Evolutionary conservation across 2,888 invertebrate species (phyloP).

Genomic region (Caradrina kadenii): DNA sequence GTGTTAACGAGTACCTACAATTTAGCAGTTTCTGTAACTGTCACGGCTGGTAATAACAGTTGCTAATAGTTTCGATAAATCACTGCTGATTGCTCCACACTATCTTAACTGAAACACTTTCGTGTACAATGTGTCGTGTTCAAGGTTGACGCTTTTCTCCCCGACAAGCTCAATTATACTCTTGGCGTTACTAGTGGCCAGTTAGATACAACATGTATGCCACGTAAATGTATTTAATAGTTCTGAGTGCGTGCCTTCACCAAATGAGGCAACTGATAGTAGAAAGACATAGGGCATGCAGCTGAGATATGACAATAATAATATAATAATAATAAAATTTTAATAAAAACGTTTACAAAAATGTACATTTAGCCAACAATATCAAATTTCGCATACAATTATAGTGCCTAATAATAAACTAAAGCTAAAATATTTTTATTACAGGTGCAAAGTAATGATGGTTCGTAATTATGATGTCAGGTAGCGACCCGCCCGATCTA

Average conservation of each 20-base stretch:
- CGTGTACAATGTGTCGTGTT: slow-evolving; percentile 42
- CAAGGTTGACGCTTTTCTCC: slow-evolving; percentile 46
- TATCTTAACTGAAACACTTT: slow-evolving; percentile 26
- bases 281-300: not conserved
- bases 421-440: no score
- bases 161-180: slow-evolving; percentile 32
- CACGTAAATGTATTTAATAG: not conserved
- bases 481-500: no score
- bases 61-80: slow-evolving; percentile 34
- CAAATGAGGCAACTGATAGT: not conserved
- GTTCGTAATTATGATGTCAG: no score
- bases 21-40: slow-evolving; percentile 47
- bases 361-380: no score
- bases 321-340: no score
- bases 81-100: slow-evolving; percentile 24
- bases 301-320: not conserved
- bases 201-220: slow-evolving; percentile 12
- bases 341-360: no score
- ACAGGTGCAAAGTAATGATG: no score
- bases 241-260: not conserved
- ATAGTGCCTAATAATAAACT: no score
- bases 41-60: slow-evolving; percentile 40
- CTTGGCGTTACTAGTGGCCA: slow-evolving; percentile 31
- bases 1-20: slow-evolving; percentile 21
- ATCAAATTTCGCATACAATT: no score